These are phyloP conservation scores for Melinaea marsaeus DNA, from an alignment of 2,888 invertebrate species.

Conservation along the genomic window DNA sequence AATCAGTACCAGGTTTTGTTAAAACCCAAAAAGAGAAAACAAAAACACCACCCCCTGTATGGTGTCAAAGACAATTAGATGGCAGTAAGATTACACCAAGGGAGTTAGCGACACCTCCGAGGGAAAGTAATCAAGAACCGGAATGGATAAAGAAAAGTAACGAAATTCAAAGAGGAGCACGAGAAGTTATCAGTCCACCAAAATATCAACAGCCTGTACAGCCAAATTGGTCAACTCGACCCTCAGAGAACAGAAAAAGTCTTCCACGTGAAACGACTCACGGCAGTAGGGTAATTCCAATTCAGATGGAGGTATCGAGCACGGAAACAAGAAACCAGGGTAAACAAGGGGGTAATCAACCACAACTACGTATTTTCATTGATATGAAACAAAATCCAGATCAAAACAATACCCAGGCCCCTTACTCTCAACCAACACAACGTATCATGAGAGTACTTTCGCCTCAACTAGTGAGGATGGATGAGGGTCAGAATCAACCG, in stretches of 20 bases:
- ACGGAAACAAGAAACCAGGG: conserved; percentile 55
- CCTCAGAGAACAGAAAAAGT: conserved; percentile 69
- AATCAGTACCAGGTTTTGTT: conserved; percentile 69
- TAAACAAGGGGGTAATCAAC: conserved; percentile 52
- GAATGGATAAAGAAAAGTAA: conserved; percentile 71
- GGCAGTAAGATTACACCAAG: conserved; percentile 58
- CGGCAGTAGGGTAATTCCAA: conserved; percentile 79
- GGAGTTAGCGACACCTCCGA: conserved; percentile 64
- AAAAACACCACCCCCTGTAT: conserved; percentile 70
- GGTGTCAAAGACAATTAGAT: conserved; percentile 67
- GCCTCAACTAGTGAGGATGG: conserved; percentile 73
- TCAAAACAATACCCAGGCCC: conserved; percentile 40
- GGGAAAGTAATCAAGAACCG: conserved; percentile 62
- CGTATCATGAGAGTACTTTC: conserved; percentile 74
- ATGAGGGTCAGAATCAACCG: conserved; percentile 56
- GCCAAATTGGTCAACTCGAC: conserved; percentile 68
- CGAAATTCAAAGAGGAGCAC: conserved; percentile 59
- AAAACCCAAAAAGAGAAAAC: conserved; percentile 72
- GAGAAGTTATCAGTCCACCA: conserved; percentile 67
- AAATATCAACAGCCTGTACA: conserved; percentile 64
- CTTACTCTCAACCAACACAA: conserved; percentile 71
- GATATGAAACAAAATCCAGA: conserved; percentile 62
- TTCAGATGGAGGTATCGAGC: conserved; percentile 79
- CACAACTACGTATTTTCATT: conserved; percentile 68
- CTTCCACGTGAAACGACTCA: conserved; percentile 59